These are phyloP conservation scores for Odontamblyopus rebecca DNA, from an alignment of 2,797 vertebrate species.

Conservation along the genomic window DNA sequence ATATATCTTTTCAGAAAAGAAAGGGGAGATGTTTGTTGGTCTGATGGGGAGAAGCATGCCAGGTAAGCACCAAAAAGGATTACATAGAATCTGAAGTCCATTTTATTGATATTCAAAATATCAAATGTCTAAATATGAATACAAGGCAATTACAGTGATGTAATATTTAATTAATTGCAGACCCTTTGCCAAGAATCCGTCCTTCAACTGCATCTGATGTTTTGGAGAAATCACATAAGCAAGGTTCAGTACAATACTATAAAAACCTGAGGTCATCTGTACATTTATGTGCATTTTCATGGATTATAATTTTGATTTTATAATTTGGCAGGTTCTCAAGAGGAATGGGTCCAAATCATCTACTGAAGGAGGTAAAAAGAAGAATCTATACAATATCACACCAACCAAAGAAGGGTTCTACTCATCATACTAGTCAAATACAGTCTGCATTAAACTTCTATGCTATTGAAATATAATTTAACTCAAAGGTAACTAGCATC, in stretches of 20 bases:
- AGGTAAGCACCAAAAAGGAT: slow-evolving; percentile 50
- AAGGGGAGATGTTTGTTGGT: slow-evolving; percentile 67
- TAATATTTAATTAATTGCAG: slow-evolving; percentile 50
- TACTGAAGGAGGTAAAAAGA: slow-evolving; percentile 59
- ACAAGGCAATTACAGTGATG: slow-evolving; percentile 38
- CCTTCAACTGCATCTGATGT: slow-evolving; percentile 43
- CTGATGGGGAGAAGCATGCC: slow-evolving; percentile 75
- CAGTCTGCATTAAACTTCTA: slow-evolving; percentile 44
- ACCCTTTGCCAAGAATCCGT: slow-evolving; percentile 47
- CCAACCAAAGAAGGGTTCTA: slow-evolving; percentile 63
- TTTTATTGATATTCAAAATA: slow-evolving; percentile 69
- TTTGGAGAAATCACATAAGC: slow-evolving; percentile 58
- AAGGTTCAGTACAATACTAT: slow-evolving; percentile 59
- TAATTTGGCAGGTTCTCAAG: slow-evolving; percentile 71
- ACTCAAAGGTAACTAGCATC: slow-evolving; percentile 42
- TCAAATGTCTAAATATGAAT: slow-evolving; percentile 49
- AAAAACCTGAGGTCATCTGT: slow-evolving; percentile 69
- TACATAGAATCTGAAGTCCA: slow-evolving; percentile 54
- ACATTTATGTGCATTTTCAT: slow-evolving; percentile 59
- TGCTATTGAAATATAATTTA: slow-evolving; percentile 31
- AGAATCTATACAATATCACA: slow-evolving; percentile 67
- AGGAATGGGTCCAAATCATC: slow-evolving; percentile 70
- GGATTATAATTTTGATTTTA: slow-evolving; percentile 23
- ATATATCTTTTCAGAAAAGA: slow-evolving; percentile 47
- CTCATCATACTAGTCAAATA: slow-evolving; percentile 46